Conservation (phyloP, 1,140 invertebrate genomes). For the Cydia splendana region DNA sequence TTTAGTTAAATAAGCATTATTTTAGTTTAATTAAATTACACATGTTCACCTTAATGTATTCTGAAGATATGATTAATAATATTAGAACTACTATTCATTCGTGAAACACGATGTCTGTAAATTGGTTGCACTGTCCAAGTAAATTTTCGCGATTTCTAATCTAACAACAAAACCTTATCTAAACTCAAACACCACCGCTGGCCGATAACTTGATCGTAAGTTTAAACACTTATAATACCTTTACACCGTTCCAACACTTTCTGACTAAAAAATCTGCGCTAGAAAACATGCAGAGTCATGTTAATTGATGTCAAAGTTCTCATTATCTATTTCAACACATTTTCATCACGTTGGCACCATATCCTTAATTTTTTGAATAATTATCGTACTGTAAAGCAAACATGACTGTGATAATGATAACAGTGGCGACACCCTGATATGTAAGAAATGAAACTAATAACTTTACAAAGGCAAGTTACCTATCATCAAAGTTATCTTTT, state of each 20-base stretch:
- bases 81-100: too few species aligned
- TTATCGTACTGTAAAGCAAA: not conserved
- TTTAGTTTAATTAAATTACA: too few species aligned
- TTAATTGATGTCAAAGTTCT: not conserved
- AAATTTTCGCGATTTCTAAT: not conserved
- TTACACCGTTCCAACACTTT: not conserved
- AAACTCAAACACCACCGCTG: not conserved
- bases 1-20: too few species aligned
- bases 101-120: too few species aligned
- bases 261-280: not conserved
- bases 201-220: not conserved
- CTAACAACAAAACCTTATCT: not conserved
- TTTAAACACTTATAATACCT: not conserved
- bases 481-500: too few species aligned
- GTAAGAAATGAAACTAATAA: not conserved
- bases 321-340: not conserved
- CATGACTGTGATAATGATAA: not conserved
- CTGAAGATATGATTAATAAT: too few species aligned
- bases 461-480: not conserved
- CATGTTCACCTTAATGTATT: too few species aligned
- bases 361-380: not conserved
- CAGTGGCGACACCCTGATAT: not conserved
- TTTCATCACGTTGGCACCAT: not conserved
- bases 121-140: not conserved
- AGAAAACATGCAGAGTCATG: not conserved